Conservation (phyloP, 1,140 invertebrate genomes). For the Sitophilus oryzae region DNA sequence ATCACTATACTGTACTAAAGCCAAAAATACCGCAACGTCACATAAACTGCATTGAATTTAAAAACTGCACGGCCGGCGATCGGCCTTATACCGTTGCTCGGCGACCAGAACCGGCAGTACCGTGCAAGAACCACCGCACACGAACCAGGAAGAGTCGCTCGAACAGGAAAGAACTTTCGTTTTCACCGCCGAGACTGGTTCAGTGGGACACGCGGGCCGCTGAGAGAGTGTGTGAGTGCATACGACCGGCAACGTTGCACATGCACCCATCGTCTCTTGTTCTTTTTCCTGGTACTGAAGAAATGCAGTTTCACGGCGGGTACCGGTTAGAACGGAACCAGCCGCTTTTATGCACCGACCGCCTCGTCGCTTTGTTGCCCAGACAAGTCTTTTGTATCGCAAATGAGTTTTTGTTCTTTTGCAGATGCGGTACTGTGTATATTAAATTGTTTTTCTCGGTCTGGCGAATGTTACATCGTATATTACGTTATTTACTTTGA, state of each 20-base stretch:
- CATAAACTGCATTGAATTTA: no score
- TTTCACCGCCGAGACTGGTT: background rate
- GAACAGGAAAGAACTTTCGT: background rate
- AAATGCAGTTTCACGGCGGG: background rate
- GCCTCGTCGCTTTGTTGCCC: no score
- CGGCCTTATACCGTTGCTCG: background rate
- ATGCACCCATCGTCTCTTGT: background rate
- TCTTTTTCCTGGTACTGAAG: background rate
- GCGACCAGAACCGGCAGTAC: background rate
- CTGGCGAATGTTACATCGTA: no score
- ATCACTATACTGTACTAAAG: no score
- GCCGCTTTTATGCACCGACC: background rate
- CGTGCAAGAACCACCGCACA: background rate
- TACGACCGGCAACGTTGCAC: background rate
- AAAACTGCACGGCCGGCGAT: no score
- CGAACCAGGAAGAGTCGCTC: background rate
- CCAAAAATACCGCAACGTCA: no score
- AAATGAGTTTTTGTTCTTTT: no score
- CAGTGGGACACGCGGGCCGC: no score
- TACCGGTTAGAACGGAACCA: background rate
- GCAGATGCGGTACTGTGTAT: no score
- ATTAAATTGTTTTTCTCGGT: no score
- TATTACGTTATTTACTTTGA: no score
- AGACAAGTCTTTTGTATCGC: no score
- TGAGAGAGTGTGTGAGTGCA: background rate